phyloP scores from a whole-genome alignment of 2,113 vertebrate species.

The Oryzias woworae region DNA sequence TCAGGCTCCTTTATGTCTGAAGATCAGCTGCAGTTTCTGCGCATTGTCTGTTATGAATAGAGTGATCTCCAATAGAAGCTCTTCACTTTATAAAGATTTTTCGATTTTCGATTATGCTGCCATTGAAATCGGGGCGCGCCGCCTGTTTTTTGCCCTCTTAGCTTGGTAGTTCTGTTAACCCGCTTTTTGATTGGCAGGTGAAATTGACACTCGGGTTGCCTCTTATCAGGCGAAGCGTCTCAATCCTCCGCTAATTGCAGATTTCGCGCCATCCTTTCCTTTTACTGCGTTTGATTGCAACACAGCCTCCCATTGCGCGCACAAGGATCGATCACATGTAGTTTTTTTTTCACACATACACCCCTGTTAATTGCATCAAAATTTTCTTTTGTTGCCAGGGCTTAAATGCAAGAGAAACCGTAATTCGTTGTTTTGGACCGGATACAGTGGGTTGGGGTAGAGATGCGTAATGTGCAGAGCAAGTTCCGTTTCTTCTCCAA shows the following conservation, averaged over 20 bases:
- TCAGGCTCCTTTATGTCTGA: conserved; percentile 73
- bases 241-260: conserved; percentile 93
- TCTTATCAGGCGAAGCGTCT: conserved; percentile 88
- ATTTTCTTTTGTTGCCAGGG: conserved; percentile 82
- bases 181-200: conserved; percentile 89
- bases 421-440: conserved; percentile 86
- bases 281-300: conserved; percentile 86
- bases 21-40: conserved; percentile 73
- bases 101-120: conserved; percentile 91
- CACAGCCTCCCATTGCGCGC: conserved; percentile 87
- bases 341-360: conserved; percentile 30
- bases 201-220: conserved; percentile 91
- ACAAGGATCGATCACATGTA: conserved; percentile 82
- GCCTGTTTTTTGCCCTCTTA: conserved; percentile 70
- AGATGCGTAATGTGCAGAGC: conserved; percentile 69
- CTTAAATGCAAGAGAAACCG: conserved; percentile 93
- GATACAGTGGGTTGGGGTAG: conserved; percentile 77
- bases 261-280: conserved; percentile 82
- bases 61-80: conserved; percentile 77
- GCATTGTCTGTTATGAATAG: conserved; percentile 75
- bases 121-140: conserved; percentile 92
- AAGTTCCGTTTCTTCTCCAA: conserved; percentile 64
- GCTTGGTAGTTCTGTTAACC: conserved; percentile 82
- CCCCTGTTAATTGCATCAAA: conserved; percentile 83
- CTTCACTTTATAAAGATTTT: conserved; percentile 81